phyloP scores from a whole-genome alignment of 1,140 invertebrate species.

The Paramacrobiotus metropolitanus region DNA sequence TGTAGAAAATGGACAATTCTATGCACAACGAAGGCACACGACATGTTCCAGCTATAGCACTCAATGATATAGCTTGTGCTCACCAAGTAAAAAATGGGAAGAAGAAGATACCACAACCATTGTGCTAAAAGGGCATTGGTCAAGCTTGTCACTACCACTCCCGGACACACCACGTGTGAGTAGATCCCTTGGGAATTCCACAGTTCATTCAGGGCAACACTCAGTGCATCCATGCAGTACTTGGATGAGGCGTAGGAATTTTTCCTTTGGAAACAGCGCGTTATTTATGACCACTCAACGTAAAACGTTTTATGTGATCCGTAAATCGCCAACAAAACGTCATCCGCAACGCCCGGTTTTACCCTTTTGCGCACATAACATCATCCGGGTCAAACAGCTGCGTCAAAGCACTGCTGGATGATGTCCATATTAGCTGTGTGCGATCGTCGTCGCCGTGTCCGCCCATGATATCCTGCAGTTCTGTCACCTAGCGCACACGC shows the following conservation, averaged over 20 bases:
- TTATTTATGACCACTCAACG: background rate
- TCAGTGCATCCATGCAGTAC: slow-evolving; percentile 1
- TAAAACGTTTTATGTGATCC: background rate
- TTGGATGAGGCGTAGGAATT: background rate
- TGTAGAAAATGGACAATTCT: too few relatives aligned
- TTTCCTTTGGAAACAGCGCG: background rate
- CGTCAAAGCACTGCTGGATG: background rate
- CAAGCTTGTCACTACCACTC: background rate
- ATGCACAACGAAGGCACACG: background rate
- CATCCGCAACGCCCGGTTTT: background rate
- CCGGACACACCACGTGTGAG: background rate
- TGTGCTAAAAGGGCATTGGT: background rate
- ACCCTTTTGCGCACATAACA: background rate
- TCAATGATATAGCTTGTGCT: background rate
- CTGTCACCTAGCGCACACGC: background rate
- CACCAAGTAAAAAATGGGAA: background rate
- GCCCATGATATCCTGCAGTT: background rate
- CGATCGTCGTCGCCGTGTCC: background rate
- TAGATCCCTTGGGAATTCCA: background rate
- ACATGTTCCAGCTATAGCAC: background rate
- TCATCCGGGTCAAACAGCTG: background rate
- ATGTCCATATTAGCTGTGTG: background rate
- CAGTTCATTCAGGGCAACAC: background rate
- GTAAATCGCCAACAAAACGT: background rate
- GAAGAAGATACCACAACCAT: background rate